Evolutionary conservation across 1,140 invertebrate species (phyloP).

Genomic region (Nasonia vitripennis): DNA sequence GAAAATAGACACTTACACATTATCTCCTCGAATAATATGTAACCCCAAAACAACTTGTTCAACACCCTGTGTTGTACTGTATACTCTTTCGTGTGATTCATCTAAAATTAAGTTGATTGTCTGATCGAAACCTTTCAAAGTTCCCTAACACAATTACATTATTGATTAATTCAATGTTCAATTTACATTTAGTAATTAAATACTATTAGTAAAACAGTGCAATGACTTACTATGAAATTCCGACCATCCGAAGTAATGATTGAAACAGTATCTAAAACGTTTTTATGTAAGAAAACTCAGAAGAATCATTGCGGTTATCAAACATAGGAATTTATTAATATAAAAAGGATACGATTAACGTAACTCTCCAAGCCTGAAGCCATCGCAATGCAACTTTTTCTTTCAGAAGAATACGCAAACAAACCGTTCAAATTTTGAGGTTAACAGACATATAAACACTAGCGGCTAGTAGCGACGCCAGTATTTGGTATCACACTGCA

Average conservation of each 20-base stretch:
- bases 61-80: constrained; percentile 92
- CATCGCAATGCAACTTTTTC: constrained; percentile 74
- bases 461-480: no score
- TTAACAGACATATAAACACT: constrained; percentile 44
- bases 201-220: neutral
- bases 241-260: constrained; percentile 96
- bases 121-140: constrained; percentile 96
- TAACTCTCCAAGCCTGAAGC: constrained; percentile 89
- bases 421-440: constrained; percentile 38
- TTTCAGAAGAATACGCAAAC: neutral
- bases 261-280: constrained; percentile 86
- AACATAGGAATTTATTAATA: constrained; percentile 47
- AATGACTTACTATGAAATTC: constrained; percentile 91
- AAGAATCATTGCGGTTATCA: constrained; percentile 45
- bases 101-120: constrained; percentile 98
- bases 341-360: constrained; percentile 87
- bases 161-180: constrained; percentile 40
- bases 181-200: neutral
- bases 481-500: no score
- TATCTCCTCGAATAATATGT: constrained; percentile 98
- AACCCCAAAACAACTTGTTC: constrained; percentile 97
- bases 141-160: constrained; percentile 79
- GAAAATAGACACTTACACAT: constrained; percentile 82
- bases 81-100: constrained; percentile 98
- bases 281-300: constrained; percentile 69